These are phyloP conservation scores for Bimastos eiseni DNA, from an alignment of 2,888 invertebrate genomes.

Conservation along the genomic window DNA sequence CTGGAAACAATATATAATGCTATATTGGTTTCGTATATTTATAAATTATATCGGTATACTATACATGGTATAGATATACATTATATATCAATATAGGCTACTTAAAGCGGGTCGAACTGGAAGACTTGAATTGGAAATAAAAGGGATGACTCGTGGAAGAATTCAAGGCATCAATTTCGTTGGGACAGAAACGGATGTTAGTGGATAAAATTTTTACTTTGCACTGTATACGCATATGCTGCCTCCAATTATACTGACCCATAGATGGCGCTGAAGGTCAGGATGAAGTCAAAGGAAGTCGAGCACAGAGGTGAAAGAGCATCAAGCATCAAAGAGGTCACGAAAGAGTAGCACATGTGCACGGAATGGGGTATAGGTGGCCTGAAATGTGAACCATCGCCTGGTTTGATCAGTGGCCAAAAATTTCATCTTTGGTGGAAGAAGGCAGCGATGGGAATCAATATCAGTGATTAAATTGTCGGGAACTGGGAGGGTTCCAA, in stretches of 20 bases:
- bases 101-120: not conserved
- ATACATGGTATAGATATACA: no score
- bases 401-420: not conserved
- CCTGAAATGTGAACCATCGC: not conserved
- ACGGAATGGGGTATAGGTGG: not conserved
- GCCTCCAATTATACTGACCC: not conserved
- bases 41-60: not conserved
- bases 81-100: no score
- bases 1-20: not conserved
- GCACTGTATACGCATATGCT: not conserved
- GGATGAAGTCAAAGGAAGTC: not conserved
- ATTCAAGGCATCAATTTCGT: not conserved
- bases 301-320: not conserved
- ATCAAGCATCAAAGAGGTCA: not conserved
- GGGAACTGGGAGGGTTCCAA: no score
- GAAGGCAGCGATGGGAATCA: not conserved
- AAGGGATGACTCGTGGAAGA: slow-evolving; percentile 5
- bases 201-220: not conserved
- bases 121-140: not conserved
- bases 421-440: not conserved
- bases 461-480: no score
- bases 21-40: not conserved
- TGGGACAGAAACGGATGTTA: not conserved
- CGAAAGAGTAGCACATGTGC: not conserved
- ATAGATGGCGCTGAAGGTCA: not conserved